These are phyloP conservation scores for Hesperophylax magnus DNA, from an alignment of 1,140 invertebrate genomes.

Conservation along the genomic window DNA sequence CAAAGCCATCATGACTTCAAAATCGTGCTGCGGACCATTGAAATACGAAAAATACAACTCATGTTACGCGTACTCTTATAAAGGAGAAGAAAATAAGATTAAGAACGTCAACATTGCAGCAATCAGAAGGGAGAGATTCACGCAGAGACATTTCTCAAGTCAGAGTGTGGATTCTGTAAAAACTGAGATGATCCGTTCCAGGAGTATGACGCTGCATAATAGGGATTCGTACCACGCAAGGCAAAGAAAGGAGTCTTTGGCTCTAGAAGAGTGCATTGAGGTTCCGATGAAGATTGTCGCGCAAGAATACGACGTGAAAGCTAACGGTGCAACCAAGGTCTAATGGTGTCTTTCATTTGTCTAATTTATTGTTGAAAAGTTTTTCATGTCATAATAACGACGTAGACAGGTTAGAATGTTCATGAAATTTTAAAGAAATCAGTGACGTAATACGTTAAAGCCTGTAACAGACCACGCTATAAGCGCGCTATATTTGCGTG, in stretches of 20 bases:
- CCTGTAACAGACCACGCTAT: too few species aligned
- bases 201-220: constrained; percentile 53
- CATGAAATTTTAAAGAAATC: too few species aligned
- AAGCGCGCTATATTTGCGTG: too few species aligned
- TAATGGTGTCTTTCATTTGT: constrained; percentile 7
- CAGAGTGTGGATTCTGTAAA: constrained; percentile 51
- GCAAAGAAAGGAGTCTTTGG: constrained; percentile 50
- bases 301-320: constrained; percentile 47
- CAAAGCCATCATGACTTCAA: constrained; percentile 64
- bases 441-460: too few species aligned
- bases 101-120: constrained; percentile 47
- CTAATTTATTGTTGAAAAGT: background rate
- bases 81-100: constrained; percentile 50
- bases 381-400: too few species aligned
- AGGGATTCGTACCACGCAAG: constrained; percentile 50
- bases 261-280: constrained; percentile 51
- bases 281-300: constrained; percentile 42
- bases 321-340: constrained; percentile 51
- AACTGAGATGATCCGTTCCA: constrained; percentile 49
- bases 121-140: constrained; percentile 50
- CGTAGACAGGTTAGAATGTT: too few species aligned
- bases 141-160: constrained; percentile 47
- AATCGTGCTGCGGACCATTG: constrained; percentile 62
- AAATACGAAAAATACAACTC: constrained; percentile 58
- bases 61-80: constrained; percentile 54